phyloP scores from a whole-genome alignment of 2,888 invertebrate species.

The Drosophila crucigera region DNA sequence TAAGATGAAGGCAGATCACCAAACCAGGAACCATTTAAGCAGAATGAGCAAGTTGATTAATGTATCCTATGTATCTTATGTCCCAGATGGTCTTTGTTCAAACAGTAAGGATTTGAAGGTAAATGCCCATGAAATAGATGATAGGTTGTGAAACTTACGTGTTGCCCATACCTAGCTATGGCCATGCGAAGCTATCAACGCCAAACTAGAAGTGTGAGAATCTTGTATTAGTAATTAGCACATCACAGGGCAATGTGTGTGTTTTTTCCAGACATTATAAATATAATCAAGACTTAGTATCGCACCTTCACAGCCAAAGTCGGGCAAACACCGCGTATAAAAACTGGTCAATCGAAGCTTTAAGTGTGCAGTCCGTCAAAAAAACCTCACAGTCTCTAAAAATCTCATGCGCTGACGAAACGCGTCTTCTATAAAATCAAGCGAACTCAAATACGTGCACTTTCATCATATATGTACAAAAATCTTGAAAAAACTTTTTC shows the following conservation, averaged over 20 bases:
- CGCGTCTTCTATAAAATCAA: background rate
- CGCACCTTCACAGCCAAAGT: constrained; percentile 49
- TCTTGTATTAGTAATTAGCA: constrained; percentile 75
- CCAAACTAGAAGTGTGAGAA: constrained; percentile 67
- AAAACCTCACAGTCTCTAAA: constrained; percentile 34
- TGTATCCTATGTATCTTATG: too few relatives aligned
- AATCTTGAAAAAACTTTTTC: too few relatives aligned
- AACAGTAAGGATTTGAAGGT: background rate
- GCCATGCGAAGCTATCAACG: constrained; percentile 27
- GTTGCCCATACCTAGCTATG: background rate
- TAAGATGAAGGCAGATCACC: too few relatives aligned
- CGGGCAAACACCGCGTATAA: constrained; percentile 53
- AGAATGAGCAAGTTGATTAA: too few relatives aligned
- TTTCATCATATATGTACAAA: background rate
- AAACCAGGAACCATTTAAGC: too few relatives aligned
- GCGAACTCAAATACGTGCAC: background rate
- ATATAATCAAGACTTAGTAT: constrained; percentile 59
- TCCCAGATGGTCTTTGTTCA: background rate
- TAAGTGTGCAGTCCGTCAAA: constrained; percentile 53
- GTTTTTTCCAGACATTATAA: constrained; percentile 53
- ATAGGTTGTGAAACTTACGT: background rate
- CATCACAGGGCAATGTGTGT: constrained; percentile 44
- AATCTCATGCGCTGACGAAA: constrained; percentile 19
- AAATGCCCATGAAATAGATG: constrained; percentile 8
- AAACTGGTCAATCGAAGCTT: constrained; percentile 60